These are phyloP conservation scores for Chiloscyllium punctatum DNA, from an alignment of 2,797 vertebrate genomes.

Conservation along the genomic window DNA sequence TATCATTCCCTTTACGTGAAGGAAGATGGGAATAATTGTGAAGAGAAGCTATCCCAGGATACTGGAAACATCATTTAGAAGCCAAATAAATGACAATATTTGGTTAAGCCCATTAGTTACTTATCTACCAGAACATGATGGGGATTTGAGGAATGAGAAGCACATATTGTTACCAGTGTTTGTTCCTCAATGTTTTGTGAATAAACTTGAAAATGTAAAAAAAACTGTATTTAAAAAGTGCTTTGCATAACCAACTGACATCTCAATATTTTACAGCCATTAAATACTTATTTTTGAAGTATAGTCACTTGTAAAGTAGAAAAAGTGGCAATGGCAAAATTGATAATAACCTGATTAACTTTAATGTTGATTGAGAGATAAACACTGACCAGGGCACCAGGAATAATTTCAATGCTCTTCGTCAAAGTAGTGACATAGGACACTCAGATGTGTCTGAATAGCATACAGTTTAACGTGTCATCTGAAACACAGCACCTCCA, in stretches of 20 bases:
- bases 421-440: not conserved
- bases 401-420: not conserved
- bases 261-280: not conserved
- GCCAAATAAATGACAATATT: not conserved
- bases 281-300: not conserved
- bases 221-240: not conserved
- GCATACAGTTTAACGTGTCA: not conserved
- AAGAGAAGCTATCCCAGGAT: not conserved
- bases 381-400: not conserved
- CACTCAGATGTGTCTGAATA: not conserved
- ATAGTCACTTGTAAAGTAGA: not conserved
- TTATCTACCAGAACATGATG: no score
- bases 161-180: not conserved
- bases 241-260: not conserved
- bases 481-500: not conserved
- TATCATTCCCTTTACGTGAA: not conserved
- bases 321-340: not conserved
- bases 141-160: not conserved
- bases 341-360: not conserved
- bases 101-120: not conserved
- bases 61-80: not conserved
- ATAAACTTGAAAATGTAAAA: not conserved
- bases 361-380: not conserved
- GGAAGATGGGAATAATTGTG: not conserved
- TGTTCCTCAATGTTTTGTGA: not conserved